phyloP scores from a whole-genome alignment of 1,140 invertebrate species.

The Eriocheir sinensis region DNA sequence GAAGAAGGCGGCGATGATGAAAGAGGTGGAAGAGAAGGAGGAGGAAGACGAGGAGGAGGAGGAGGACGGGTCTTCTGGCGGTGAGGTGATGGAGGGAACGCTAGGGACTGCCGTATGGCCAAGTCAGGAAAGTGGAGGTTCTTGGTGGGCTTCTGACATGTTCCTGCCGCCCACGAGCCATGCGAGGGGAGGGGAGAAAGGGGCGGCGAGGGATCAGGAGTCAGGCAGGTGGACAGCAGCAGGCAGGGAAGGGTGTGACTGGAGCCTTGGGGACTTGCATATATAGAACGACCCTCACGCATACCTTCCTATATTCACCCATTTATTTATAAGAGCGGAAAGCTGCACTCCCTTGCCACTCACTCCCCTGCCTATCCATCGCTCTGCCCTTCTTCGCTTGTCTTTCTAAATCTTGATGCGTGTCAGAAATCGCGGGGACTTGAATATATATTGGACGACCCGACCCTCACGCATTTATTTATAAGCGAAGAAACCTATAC shows the following conservation, averaged over 20 bases:
- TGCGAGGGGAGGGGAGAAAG: neutral
- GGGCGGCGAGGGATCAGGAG: neutral
- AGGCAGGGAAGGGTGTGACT: too few relatives aligned
- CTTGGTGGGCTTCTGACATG: constrained; percentile 6
- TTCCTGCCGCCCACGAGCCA: neutral
- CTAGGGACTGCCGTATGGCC: neutral
- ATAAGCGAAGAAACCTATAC: too few relatives aligned
- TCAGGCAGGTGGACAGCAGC: too few relatives aligned
- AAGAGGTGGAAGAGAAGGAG: neutral
- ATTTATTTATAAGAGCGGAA: too few relatives aligned
- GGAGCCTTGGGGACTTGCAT: too few relatives aligned
- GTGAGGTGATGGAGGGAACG: neutral
- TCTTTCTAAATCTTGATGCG: too few relatives aligned
- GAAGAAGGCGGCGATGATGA: neutral
- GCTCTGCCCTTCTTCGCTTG: neutral
- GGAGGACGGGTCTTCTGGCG: neutral
- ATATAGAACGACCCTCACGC: too few relatives aligned
- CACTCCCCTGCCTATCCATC: neutral
- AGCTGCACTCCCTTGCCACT: neutral
- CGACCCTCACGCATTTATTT: too few relatives aligned
- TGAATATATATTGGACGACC: too few relatives aligned
- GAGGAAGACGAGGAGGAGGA: neutral
- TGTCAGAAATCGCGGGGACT: too few relatives aligned
- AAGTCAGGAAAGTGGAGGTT: neutral
- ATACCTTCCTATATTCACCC: too few relatives aligned